Base-by-base conservation (phyloP, 1,140 invertebrate species). In the Ruditapes philippinarum region DNA sequence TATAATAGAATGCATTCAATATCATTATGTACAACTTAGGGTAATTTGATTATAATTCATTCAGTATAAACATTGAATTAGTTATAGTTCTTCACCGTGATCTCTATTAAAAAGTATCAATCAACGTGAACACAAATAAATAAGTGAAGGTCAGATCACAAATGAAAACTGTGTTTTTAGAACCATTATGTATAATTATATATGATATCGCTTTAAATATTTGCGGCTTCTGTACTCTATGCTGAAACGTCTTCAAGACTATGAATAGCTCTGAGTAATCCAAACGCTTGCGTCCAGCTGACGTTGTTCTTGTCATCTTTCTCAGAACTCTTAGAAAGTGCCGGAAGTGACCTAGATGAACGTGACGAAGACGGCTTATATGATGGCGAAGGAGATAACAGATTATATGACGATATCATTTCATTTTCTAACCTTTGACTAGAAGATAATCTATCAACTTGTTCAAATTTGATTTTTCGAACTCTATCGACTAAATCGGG, bases 221-320 rank as follows among this genome's bases (percentile, higher is more conserved):
- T n/a, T n/a, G n/a, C n/a, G n/a, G n/a, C n/a, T n/a, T n/a, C n/a
- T n/a, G n/a, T 31, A 25, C 7, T 84, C 28, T 87, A 70, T 33
- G 73, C 81, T 2, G 45, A 51, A 60, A 49, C 54, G 28, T 81
- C 79, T 36, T 84, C 83, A 11, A 82, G 36, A 76, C 87, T 89
- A 51, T 83, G 87, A 49, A 82, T 82, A 36, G 45, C 68, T 19
- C 80, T 65, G 9, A 89, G 36, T 62, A 89, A 19, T 36, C 87
- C 87, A 49, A 89, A 82, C 19, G 87, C 87, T 42, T 89, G 78
- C 19, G 87, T 89, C 87, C 87, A 89, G 17, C 79, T 49, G 19
- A 89, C 87, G 14, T 51, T 81, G 4, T 80, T 33, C 5, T 68
- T 31, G n/a, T 70, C 40, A 33, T 73, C 54, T 82, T 74, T 73